phyloP scores from a whole-genome alignment of 2,797 vertebrate genomes.

The Toxotes lorentzi region DNA sequence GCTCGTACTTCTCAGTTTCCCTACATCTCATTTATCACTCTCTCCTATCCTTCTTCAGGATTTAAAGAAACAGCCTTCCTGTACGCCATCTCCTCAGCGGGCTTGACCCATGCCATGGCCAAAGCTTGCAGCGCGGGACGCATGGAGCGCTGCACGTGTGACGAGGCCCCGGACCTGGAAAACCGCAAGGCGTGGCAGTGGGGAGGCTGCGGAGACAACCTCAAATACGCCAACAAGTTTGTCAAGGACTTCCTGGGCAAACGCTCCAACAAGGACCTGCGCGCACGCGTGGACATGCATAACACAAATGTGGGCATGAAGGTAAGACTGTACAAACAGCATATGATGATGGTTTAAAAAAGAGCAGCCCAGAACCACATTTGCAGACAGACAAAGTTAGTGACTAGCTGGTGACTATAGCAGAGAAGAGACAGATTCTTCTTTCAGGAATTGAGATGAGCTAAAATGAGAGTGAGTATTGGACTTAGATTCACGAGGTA shows the following conservation, averaged over 20 bases:
- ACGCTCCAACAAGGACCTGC: slow-evolving; percentile 95
- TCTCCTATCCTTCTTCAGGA: slow-evolving; percentile 80
- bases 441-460: neutral
- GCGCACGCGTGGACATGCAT: slow-evolving; percentile 96
- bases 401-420: neutral
- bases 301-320: slow-evolving; percentile 99
- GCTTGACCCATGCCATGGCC: slow-evolving; percentile 95
- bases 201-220: slow-evolving; percentile 98
- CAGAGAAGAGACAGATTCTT: neutral
- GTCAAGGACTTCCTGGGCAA: slow-evolving; percentile 98
- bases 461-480: neutral
- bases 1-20: no score
- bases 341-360: neutral
- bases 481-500: neutral
- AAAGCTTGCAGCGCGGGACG: slow-evolving; percentile 97
- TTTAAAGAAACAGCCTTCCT: slow-evolving; percentile 98
- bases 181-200: slow-evolving; percentile 99
- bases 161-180: slow-evolving; percentile 97
- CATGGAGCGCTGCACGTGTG: slow-evolving; percentile 99
- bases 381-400: neutral
- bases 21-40: slow-evolving; percentile 21
- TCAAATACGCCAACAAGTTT: slow-evolving; percentile 99
- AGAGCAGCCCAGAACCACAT: neutral
- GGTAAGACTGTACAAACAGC: slow-evolving; percentile 77
- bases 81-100: slow-evolving; percentile 95